Base-by-base conservation (phyloP, 1,140 invertebrate species). In the Bacillus rossius region DNA sequence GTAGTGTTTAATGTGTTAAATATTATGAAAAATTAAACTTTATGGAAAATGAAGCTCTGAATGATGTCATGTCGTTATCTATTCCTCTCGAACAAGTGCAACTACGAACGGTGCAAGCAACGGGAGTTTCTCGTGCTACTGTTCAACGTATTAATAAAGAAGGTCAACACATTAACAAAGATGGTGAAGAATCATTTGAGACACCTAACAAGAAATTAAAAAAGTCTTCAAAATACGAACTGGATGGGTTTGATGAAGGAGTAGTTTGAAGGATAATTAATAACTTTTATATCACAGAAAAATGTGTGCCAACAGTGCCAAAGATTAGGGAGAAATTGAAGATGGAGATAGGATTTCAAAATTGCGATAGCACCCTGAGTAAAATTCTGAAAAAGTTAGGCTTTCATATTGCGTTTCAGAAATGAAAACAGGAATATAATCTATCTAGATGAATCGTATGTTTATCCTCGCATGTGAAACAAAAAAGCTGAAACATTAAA, bases 221-320 rank as follows among this genome's bases (percentile, higher is more conserved):
- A 48, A 48, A 17, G 8, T 10, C 19, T 23, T 48, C 45, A 20
- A 48, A 48, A 48, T 48, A 48, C 8, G 45, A 48, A 20, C 19
- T 48, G 13, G 45, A 17, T 10, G 45, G 8, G 19, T 20, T 48
- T 20, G 45, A 17, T 10, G 45, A 16, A 17, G 3, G 45, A 2
- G 19, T 48, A 14, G 19, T 20, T 48, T 3, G 10, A 3, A 17
- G 10, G 8, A 3, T 17, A 3, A 20, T 20, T 14, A 14, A 20
- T 48, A 48, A 48, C 23, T 48, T 48, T 48, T 48, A 48, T 48
- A 14, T 48, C 5, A 48, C 45, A 16, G 45, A 48, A 25, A 20
- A 48, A 20, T 17, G 45, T 10, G 16, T 17, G 20, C 45, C 19
- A 2, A 48, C 16, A 8, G 45, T 48, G 8, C 2, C 29, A 34